Percentiles rank a stretch among this genome's conserved stretches.
These are phyloP conservation scores for Cactoblastis cactorum DNA, from an alignment of 2,888 invertebrate genomes.

Conservation along the genomic window DNA sequence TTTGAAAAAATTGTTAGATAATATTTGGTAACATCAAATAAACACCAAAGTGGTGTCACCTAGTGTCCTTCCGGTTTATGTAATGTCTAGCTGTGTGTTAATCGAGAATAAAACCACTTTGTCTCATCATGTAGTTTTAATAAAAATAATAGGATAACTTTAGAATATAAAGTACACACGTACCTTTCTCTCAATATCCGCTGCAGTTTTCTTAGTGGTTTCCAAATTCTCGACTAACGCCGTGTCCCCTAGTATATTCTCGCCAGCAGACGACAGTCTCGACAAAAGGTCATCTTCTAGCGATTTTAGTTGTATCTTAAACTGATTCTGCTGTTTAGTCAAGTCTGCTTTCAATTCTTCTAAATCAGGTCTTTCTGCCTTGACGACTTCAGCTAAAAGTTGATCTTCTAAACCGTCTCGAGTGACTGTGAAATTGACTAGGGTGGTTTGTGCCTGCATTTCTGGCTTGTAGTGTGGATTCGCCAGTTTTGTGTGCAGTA, in stretches of 20 bases:
- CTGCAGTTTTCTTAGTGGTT: constrained; percentile 96
- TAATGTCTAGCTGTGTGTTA: no score
- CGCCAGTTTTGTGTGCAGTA: constrained; percentile 96
- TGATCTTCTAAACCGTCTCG: constrained; percentile 97
- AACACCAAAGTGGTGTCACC: no score
- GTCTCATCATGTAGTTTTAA: no score
- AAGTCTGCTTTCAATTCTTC: constrained; percentile 96
- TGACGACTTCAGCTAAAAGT: constrained; percentile 96
- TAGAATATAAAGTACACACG: no score
- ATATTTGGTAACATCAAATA: no score
- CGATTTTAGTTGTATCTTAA: constrained; percentile 95
- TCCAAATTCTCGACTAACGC: constrained; percentile 97
- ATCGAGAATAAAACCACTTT: no score
- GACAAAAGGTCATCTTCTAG: constrained; percentile 96
- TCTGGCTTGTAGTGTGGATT: constrained; percentile 99
- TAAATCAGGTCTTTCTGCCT: constrained; percentile 96
- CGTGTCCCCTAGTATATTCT: constrained; percentile 95
- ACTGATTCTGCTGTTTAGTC: constrained; percentile 97
- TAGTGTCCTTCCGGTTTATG: no score
- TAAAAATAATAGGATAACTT: no score
- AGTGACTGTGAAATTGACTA: constrained; percentile 98
- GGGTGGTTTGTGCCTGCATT: constrained; percentile 98
- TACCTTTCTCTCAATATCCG: constrained; percentile 95
- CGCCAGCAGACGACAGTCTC: constrained; percentile 93
- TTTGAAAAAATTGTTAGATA: no score